phyloP scores from a whole-genome alignment of 2,113 vertebrate genomes.

The Xyrauchen texanus region DNA sequence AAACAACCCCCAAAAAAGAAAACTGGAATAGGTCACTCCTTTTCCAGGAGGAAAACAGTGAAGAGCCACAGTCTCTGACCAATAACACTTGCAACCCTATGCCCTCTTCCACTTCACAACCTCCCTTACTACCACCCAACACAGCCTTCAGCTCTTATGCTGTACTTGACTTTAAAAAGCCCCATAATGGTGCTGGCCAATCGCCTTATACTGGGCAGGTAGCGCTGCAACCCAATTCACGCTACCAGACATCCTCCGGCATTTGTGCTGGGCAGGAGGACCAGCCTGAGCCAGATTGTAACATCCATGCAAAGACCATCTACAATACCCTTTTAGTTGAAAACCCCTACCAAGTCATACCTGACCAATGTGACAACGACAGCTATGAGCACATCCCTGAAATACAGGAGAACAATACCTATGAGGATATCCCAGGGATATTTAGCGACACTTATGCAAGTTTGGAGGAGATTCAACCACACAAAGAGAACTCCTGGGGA shows the following conservation, averaged over 20 bases:
- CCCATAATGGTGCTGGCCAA: neutral
- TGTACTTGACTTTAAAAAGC: neutral
- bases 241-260: constrained; percentile 3
- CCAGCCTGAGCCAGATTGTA: neutral
- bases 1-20: constrained; percentile 39
- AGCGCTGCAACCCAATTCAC: constrained; percentile 23
- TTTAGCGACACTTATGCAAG: constrained; percentile 34
- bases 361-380: constrained; percentile 11
- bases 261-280: neutral
- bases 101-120: neutral
- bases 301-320: neutral
- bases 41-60: constrained; percentile 45
- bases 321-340: constrained; percentile 21
- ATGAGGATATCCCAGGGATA: constrained; percentile 30
- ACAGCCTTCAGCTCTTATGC: constrained; percentile 8
- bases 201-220: neutral
- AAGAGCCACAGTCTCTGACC: neutral
- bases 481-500: neutral
- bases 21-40: constrained; percentile 45
- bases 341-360: constrained; percentile 62
- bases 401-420: constrained; percentile 14
- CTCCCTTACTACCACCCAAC: neutral
- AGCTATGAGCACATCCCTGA: constrained; percentile 14
- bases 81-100: neutral
- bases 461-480: constrained; percentile 23